phyloP scores from a whole-genome alignment of 2,888 invertebrate genomes.

The Eupithecia exiguata region DNA sequence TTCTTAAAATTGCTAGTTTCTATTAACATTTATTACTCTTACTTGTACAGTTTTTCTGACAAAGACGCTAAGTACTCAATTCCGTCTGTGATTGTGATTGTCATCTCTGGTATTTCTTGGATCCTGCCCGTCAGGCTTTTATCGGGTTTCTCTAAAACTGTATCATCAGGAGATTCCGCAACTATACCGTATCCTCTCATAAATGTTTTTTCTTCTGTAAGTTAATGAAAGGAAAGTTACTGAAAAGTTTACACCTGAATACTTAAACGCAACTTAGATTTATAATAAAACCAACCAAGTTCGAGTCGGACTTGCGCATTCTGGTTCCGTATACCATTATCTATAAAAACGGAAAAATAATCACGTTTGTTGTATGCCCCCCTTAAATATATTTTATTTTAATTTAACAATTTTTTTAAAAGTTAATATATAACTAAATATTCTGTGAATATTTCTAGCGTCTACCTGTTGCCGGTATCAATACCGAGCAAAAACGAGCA shows the following conservation, averaged over 20 bases:
- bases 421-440: too few species aligned
- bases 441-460: too few species aligned
- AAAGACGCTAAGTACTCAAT: slow-evolving; percentile 68
- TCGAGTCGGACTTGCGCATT: too few species aligned
- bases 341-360: too few species aligned
- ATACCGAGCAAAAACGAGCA: too few species aligned
- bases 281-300: too few species aligned
- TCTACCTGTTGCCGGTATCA: too few species aligned
- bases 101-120: slow-evolving; percentile 66
- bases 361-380: too few species aligned
- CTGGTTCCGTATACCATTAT: too few species aligned
- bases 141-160: slow-evolving; percentile 48
- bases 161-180: slow-evolving; percentile 40
- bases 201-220: slow-evolving; percentile 49
- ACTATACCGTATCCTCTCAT: slow-evolving; percentile 45
- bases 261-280: too few species aligned
- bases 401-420: too few species aligned
- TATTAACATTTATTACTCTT: slow-evolving; percentile 39
- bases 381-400: too few species aligned
- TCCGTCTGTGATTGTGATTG: slow-evolving; percentile 63
- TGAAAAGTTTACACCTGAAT: neutral
- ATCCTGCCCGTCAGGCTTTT: slow-evolving; percentile 60
- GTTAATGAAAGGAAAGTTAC: neutral
- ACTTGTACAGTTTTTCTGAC: slow-evolving; percentile 70
- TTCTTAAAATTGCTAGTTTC: neutral